Evolutionary conservation across 1,140 invertebrate species (phyloP).

Genomic region (Neomicropteryx cornuta): DNA sequence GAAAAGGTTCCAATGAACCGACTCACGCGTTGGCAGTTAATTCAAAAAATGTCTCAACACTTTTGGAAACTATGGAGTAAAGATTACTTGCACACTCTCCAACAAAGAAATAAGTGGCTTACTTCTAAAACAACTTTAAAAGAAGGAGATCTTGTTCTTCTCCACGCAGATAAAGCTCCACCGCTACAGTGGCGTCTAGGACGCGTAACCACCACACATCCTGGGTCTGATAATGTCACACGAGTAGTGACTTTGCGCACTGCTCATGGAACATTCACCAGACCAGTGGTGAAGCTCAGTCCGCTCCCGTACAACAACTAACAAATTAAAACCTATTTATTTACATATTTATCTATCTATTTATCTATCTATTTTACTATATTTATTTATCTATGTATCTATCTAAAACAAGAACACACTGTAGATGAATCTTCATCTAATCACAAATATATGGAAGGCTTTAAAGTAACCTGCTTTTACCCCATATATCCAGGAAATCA

Average conservation of each 20-base stretch:
- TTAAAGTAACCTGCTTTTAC: no score
- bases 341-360: no score
- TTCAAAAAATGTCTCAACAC: background rate
- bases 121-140: background rate
- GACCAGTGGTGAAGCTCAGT: constrained; percentile 5
- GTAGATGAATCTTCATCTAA: no score
- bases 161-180: constrained; percentile 4
- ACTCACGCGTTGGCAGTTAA: background rate
- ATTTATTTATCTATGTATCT: no score
- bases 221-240: constrained; percentile 12
- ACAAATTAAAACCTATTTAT: no score
- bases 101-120: background rate
- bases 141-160: background rate
- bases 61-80: background rate
- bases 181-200: constrained; percentile 15
- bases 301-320: constrained; percentile 6
- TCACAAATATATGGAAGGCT: no score
- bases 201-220: constrained; percentile 10
- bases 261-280: background rate
- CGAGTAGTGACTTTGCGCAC: constrained; percentile 12
- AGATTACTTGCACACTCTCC: background rate
- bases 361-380: no score
- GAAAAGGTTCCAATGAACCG: background rate
- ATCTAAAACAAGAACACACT: no score
- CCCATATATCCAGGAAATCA: no score